Conservation (phyloP, 2,888 invertebrate species). For the Euspilapteryx auroguttella region DNA sequence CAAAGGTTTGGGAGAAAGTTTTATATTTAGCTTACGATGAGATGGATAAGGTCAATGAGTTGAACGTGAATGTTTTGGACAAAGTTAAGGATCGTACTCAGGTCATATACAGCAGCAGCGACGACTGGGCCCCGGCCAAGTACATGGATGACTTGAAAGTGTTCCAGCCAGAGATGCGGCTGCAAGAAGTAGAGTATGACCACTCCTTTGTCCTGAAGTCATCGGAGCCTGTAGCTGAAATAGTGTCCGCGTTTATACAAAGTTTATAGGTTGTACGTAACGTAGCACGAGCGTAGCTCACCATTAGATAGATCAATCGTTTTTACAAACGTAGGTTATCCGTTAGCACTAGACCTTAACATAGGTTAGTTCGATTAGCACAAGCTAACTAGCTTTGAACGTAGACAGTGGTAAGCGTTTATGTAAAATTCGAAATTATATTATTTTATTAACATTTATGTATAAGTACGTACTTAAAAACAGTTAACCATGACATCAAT, state of each 20-base stretch:
- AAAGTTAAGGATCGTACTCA: slow-evolving; percentile 59
- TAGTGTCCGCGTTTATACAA: slow-evolving; percentile 28
- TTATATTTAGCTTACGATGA: slow-evolving; percentile 77
- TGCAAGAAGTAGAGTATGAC: slow-evolving; percentile 31
- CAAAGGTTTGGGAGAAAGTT: slow-evolving; percentile 64
- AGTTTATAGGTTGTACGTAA: too few relatives aligned
- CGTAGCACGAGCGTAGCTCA: too few relatives aligned
- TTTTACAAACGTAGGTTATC: too few relatives aligned
- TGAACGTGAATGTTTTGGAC: slow-evolving; percentile 66
- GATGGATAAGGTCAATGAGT: slow-evolving; percentile 70
- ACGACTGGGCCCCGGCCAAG: slow-evolving; percentile 81
- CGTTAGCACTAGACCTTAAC: too few relatives aligned
- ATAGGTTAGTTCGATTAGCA: too few relatives aligned
- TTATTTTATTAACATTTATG: too few relatives aligned
- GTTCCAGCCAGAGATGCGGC: slow-evolving; percentile 23
- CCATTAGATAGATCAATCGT: too few relatives aligned
- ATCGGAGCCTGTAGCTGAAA: slow-evolving; percentile 58
- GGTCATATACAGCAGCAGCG: slow-evolving; percentile 77
- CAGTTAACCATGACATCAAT: too few relatives aligned
- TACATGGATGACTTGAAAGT: slow-evolving; percentile 67
- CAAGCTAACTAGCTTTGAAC: too few relatives aligned
- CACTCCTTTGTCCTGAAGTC: slow-evolving; percentile 82
- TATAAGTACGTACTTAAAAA: too few relatives aligned
- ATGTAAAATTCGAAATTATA: too few relatives aligned
- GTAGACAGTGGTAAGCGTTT: too few relatives aligned